These are phyloP conservation scores for Hyperoodon ampullatus DNA, from an alignment of 2,113 vertebrate species.

Conservation along the genomic window DNA sequence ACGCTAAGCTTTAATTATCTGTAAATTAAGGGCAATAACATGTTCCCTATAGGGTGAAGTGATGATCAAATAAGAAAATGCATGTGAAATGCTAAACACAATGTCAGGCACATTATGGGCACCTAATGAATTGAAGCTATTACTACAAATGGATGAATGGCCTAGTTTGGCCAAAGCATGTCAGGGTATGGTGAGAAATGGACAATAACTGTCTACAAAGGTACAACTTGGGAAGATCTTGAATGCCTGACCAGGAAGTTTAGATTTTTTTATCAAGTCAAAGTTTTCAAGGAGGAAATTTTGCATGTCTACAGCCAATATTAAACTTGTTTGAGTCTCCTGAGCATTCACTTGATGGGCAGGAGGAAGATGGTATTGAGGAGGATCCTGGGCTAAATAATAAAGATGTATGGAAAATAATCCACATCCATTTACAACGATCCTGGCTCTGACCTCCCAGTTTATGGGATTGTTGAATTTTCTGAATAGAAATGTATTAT, in stretches of 20 bases:
- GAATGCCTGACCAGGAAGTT: background rate
- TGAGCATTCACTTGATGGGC: background rate
- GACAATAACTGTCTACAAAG: background rate
- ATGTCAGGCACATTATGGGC: background rate
- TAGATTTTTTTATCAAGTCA: background rate
- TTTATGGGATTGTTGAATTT: background rate
- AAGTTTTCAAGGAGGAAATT: background rate
- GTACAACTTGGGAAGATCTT: background rate
- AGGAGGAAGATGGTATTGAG: background rate
- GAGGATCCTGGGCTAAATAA: background rate
- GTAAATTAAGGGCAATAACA: background rate
- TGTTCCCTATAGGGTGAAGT: background rate
- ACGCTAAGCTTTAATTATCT: background rate
- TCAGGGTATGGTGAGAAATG: background rate
- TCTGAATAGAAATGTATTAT: background rate
- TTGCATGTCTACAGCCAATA: background rate
- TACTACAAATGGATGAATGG: background rate
- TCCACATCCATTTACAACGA: background rate
- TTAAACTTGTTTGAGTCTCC: background rate
- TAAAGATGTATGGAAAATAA: background rate
- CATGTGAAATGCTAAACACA: background rate
- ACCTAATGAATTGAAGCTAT: background rate
- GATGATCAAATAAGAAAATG: constrained; percentile 5
- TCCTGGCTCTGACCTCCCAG: background rate
- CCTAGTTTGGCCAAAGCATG: background rate